A percentile compares a stretch with the other conserved stretches of the same genome.
phyloP scores from a whole-genome alignment of 2,113 vertebrate species.

The Chascanopsetta lugubris region DNA sequence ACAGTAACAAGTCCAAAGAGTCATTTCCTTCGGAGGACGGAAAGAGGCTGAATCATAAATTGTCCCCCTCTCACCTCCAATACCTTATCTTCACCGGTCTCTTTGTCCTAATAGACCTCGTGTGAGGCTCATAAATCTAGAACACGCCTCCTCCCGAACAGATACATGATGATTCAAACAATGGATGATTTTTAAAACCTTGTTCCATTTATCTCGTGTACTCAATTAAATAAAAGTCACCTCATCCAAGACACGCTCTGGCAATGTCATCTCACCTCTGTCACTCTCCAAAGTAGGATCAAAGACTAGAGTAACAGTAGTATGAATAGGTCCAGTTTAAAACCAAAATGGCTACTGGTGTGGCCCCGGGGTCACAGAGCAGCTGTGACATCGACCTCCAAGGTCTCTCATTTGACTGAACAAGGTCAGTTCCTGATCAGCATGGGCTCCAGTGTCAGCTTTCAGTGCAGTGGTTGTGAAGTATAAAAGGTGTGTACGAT shows the following conservation, averaged over 20 bases:
- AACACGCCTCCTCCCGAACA: constrained; percentile 54
- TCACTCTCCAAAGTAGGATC: constrained; percentile 24
- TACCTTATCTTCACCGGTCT: constrained; percentile 45
- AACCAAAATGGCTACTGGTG: constrained; percentile 37
- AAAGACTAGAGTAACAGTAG: constrained; percentile 15
- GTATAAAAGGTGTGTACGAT: too few species aligned
- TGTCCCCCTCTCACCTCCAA: constrained; percentile 25
- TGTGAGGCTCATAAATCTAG: constrained; percentile 68
- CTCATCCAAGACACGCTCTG: constrained; percentile 36
- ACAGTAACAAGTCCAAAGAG: constrained; percentile 44
- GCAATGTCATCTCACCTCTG: constrained; percentile 21
- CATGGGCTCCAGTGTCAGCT: constrained; percentile 29
- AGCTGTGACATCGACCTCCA: constrained; percentile 71
- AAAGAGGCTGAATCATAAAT: constrained; percentile 42
- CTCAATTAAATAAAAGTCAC: constrained; percentile 57
- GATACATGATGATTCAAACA: constrained; percentile 68
- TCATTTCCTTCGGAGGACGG: constrained; percentile 58
- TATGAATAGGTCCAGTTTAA: constrained; percentile 34
- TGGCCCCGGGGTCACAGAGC: constrained; percentile 67
- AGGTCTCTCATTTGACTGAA: constrained; percentile 74
- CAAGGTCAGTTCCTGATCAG: constrained; percentile 54
- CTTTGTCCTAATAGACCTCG: constrained; percentile 48
- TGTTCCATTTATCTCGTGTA: constrained; percentile 59
- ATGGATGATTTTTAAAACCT: constrained; percentile 65
- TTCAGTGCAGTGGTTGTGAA: constrained; percentile 12